A percentile compares a stretch with the other conserved stretches of the same genome.
phyloP scores from a whole-genome alignment of 2,113 vertebrate genomes.

The Kryptolebias marmoratus region DNA sequence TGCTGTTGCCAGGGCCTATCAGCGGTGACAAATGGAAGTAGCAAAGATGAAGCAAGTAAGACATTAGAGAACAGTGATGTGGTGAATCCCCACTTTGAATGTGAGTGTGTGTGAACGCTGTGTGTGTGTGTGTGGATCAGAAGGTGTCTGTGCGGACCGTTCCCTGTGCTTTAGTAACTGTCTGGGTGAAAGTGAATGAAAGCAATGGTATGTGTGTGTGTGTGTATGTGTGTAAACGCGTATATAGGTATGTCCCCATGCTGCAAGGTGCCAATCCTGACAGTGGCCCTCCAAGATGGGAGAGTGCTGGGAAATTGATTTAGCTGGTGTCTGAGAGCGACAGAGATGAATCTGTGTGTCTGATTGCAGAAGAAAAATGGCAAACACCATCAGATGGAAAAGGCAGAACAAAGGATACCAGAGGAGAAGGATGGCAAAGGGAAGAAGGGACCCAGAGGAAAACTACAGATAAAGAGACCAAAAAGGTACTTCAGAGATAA shows the following conservation, averaged over 20 bases:
- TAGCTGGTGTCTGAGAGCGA: constrained; percentile 62
- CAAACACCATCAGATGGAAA: constrained; percentile 57
- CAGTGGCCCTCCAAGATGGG: constrained; percentile 60
- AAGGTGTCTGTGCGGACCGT: constrained; percentile 23
- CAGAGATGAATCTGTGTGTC: constrained; percentile 77
- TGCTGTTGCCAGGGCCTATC: constrained; percentile 74
- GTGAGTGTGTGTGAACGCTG: constrained; percentile 26
- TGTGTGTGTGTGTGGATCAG: constrained; percentile 15
- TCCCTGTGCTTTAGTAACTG: constrained; percentile 36
- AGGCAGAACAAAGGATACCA: constrained; percentile 41
- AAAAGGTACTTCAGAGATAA: not conserved
- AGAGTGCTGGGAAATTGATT: constrained; percentile 78
- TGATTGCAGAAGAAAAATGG: constrained; percentile 70
- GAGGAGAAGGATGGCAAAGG: not conserved
- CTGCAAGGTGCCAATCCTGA: constrained; percentile 65
- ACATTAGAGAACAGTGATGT: constrained; percentile 79
- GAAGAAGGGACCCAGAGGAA: not conserved
- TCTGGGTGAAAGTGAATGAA: constrained; percentile 55
- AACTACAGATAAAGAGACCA: not conserved
- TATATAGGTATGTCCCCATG: constrained; percentile 27
- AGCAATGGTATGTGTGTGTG: constrained; percentile 18
- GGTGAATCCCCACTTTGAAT: constrained; percentile 60
- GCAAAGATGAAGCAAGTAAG: constrained; percentile 78
- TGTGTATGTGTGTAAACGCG: constrained; percentile 4
- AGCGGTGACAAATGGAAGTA: constrained; percentile 77